phyloP scores from a whole-genome alignment of 64 coral and sea anemone genomes.

The Pocillopora verrucosa region DNA sequence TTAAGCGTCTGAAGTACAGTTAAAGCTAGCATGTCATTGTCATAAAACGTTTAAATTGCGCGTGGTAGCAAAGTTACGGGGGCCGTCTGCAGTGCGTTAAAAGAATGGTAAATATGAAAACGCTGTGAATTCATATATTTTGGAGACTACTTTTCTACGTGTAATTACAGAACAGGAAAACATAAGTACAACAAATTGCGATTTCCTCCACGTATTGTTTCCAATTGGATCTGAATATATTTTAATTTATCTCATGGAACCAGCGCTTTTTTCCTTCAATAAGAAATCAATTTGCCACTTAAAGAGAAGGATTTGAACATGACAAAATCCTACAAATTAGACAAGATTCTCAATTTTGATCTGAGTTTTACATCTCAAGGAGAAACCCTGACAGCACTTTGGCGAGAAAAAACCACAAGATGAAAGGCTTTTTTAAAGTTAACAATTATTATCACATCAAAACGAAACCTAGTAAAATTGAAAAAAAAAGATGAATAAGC shows the following conservation, averaged over 20 bases:
- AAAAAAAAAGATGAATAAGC: too few species aligned
- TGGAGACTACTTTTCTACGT: not conserved
- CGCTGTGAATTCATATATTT: not conserved
- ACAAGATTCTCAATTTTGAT: not conserved
- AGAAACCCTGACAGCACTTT: too few species aligned
- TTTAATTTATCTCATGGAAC: constrained; percentile 4
- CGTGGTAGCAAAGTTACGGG: not conserved
- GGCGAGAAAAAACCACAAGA: too few species aligned
- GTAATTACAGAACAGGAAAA: constrained; percentile 2
- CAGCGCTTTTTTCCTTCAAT: not conserved
- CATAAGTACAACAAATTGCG: not conserved
- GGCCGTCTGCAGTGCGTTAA: not conserved
- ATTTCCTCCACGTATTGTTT: not conserved
- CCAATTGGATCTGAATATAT: not conserved
- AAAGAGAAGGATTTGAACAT: not conserved
- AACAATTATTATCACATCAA: too few species aligned
- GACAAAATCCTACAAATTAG: not conserved
- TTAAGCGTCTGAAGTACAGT: not conserved
- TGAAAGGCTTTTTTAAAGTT: too few species aligned
- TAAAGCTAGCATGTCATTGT: not conserved
- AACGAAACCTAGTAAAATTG: too few species aligned
- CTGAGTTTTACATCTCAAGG: too few species aligned
- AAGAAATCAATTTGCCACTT: not conserved
- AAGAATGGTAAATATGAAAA: not conserved
- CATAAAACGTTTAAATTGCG: not conserved